Evolutionary conservation across 2,113 vertebrate species (phyloP).

Genomic region (Bettongia penicillata): DNA sequence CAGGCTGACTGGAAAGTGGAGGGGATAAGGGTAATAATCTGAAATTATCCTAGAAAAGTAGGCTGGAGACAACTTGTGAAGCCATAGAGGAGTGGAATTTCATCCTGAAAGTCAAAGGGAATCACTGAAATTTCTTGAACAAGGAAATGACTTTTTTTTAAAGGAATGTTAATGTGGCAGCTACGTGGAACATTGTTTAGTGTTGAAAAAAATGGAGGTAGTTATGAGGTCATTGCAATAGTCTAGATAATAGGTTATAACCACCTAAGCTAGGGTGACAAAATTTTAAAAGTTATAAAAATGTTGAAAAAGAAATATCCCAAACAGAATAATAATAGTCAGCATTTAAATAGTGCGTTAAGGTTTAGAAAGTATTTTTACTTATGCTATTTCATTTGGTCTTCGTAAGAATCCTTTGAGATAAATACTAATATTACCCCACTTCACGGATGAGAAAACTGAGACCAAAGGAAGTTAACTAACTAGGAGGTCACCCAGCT

Average conservation of each 20-base stretch:
- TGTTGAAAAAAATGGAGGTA: neutral
- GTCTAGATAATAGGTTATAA: neutral
- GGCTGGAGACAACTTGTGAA: neutral
- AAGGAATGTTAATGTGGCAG: neutral
- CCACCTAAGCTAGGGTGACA: neutral
- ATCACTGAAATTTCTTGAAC: neutral
- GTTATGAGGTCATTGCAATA: neutral
- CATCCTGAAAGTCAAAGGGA: neutral
- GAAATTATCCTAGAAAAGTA: neutral
- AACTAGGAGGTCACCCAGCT: neutral
- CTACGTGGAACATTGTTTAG: neutral
- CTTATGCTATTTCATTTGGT: neutral
- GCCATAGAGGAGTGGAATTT: neutral
- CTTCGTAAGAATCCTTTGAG: neutral
- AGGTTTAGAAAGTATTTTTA: neutral
- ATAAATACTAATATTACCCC: neutral
- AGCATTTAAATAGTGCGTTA: neutral
- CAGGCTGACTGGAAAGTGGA: neutral
- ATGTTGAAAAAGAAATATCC: neutral
- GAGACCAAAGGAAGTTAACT: neutral
- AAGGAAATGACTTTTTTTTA: neutral
- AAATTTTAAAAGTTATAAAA: neutral
- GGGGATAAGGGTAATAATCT: neutral
- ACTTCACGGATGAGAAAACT: neutral
- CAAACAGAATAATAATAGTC: neutral